Evolutionary conservation across 1,140 invertebrate species (phyloP).

Genomic region (Micrasema minimum): DNA sequence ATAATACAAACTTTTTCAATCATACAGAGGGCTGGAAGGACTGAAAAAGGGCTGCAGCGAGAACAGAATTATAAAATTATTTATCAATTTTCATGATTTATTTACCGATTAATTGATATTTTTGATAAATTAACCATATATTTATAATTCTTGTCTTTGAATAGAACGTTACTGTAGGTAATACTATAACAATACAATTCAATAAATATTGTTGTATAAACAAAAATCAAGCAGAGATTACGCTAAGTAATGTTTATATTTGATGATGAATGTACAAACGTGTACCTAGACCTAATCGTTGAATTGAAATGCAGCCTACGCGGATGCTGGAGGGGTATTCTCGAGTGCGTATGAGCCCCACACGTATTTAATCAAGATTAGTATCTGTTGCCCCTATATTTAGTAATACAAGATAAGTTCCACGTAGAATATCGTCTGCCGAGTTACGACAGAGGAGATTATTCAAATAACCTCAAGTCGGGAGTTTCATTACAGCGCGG

Average conservation of each 20-base stretch:
- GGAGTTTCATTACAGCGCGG: too few relatives aligned
- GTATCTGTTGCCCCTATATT: not conserved
- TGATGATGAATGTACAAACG: not conserved
- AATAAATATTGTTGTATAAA: not conserved
- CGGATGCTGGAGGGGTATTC: not conserved
- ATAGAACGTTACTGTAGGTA: not conserved
- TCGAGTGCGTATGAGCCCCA: not conserved
- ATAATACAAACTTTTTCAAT: constrained; percentile 31
- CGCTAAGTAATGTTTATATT: not conserved
- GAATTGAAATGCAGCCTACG: not conserved
- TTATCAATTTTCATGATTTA: not conserved
- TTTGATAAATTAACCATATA: too few relatives aligned
- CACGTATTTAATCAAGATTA: not conserved
- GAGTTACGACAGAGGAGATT: not conserved
- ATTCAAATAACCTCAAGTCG: constrained; percentile 9
- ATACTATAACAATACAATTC: not conserved
- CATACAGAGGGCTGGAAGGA: constrained; percentile 8
- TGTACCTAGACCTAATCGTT: not conserved
- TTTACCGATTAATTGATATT: too few relatives aligned
- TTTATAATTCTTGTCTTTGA: not conserved
- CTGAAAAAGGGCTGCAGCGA: not conserved
- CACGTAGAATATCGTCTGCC: not conserved
- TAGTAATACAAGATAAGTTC: constrained; percentile 10
- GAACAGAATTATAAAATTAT: constrained; percentile 11
- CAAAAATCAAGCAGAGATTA: not conserved